A percentile compares a stretch with the other conserved stretches of the same genome.
Conservation (phyloP, 1,140 invertebrate genomes). For the Brachystomella parvula region DNA sequence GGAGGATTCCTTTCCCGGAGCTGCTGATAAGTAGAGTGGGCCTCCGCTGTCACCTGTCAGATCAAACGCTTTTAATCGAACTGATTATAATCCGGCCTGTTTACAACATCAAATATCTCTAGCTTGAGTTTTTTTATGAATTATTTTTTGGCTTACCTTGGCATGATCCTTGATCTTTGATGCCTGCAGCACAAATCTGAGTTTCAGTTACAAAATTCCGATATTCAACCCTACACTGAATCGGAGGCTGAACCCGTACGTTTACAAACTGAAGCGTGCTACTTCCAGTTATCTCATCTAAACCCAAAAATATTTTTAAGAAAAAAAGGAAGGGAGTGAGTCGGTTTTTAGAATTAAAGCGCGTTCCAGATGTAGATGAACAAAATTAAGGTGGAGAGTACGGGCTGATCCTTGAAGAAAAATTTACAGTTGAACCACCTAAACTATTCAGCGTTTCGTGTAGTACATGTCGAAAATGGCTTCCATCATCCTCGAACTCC, state of each 20-base stretch:
- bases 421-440: no score
- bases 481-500: no score
- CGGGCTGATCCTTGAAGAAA: no score
- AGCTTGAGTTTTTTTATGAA: no score
- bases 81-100: no score
- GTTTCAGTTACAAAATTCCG: neutral
- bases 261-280: constrained; percentile 18
- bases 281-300: constrained; percentile 19
- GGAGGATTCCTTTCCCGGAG: neutral
- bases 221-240: constrained; percentile 15
- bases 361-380: no score
- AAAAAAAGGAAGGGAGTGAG: no score
- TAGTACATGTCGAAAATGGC: no score
- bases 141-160: constrained; percentile 10
- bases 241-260: constrained; percentile 19
- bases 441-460: no score
- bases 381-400: neutral
- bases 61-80: neutral
- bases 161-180: constrained; percentile 23
- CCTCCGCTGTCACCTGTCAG: constrained; percentile 11
- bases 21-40: neutral
- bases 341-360: no score
- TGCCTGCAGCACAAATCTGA: constrained; percentile 34
- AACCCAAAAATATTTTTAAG: constrained; percentile 2
- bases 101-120: no score